A percentile compares a stretch with the other conserved stretches of the same genome.
phyloP scores from a whole-genome alignment of 1,140 invertebrate genomes.

The Brachystomella parvula region DNA sequence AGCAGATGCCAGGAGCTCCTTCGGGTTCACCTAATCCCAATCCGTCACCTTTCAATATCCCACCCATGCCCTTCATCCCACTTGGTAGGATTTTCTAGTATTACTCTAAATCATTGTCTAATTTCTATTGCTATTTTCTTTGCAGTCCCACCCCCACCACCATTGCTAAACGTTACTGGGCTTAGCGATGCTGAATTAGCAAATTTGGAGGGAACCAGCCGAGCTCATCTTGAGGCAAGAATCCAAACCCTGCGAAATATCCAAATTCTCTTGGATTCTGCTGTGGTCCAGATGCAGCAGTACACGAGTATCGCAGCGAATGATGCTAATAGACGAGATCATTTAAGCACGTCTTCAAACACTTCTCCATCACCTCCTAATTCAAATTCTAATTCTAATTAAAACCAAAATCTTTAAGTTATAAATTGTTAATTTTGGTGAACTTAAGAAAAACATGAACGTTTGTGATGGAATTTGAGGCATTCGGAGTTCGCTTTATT shows the following conservation, averaged over 20 bases:
- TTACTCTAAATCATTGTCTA: neutral
- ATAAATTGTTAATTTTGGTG: neutral
- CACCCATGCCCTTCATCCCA: slow-evolving; percentile 36
- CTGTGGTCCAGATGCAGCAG: slow-evolving; percentile 79
- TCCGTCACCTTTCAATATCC: slow-evolving; percentile 19
- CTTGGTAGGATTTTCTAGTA: slow-evolving; percentile 18
- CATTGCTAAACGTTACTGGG: slow-evolving; percentile 58
- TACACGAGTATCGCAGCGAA: slow-evolving; percentile 58
- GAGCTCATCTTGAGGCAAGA: slow-evolving; percentile 79
- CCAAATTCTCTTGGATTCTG: slow-evolving; percentile 75
- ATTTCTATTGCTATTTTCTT: slow-evolving; percentile 3
- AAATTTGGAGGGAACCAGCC: slow-evolving; percentile 76
- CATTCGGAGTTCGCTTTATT: too few species aligned
- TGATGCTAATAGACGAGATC: slow-evolving; percentile 16
- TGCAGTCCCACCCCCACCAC: slow-evolving; percentile 50
- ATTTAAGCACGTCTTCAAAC: neutral
- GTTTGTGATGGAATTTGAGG: too few species aligned
- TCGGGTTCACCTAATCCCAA: neutral
- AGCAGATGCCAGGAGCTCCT: neutral
- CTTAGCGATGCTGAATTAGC: slow-evolving; percentile 75
- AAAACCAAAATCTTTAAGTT: neutral
- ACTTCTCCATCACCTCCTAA: neutral
- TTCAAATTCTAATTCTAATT: neutral
- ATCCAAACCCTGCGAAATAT: slow-evolving; percentile 78
- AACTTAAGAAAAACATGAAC: neutral